These are phyloP conservation scores for Meta bourneti DNA, from an alignment of 2,888 invertebrate genomes.

Conservation along the genomic window DNA sequence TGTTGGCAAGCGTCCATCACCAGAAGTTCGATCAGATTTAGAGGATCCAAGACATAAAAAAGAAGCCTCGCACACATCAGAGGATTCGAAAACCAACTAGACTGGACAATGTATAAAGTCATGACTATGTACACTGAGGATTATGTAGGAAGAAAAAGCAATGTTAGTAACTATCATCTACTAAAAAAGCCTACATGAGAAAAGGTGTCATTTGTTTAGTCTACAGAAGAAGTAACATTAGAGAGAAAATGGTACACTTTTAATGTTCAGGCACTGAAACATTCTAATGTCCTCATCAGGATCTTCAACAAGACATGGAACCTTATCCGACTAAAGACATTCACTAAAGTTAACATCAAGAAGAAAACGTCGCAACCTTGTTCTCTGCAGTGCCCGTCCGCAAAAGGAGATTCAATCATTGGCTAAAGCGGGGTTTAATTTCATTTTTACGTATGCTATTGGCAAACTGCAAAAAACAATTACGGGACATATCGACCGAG, in stretches of 20 bases:
- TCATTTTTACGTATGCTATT: slow-evolving; percentile 15
- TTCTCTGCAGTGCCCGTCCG: not conserved
- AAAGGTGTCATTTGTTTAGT: slow-evolving; percentile 40
- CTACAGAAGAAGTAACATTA: slow-evolving; percentile 57
- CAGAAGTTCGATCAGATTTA: no score
- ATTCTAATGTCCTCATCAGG: slow-evolving; percentile 43
- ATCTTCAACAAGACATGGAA: slow-evolving; percentile 35
- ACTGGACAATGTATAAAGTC: slow-evolving; percentile 73
- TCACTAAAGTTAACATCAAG: slow-evolving; percentile 69
- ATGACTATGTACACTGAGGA: slow-evolving; percentile 58
- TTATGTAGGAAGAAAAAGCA: slow-evolving; percentile 56
- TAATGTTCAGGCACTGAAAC: slow-evolving; percentile 61
- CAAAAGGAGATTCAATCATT: slow-evolving; percentile 10
- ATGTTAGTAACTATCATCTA: slow-evolving; percentile 73
- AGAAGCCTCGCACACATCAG: no score
- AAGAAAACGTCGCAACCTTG: slow-evolving; percentile 39
- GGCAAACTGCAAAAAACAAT: slow-evolving; percentile 44
- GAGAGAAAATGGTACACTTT: slow-evolving; percentile 50
- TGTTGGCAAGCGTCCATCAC: no score
- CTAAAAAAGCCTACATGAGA: slow-evolving; percentile 70
- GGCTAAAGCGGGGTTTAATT: slow-evolving; percentile 22
- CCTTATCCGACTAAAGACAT: slow-evolving; percentile 50
- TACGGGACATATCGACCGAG: slow-evolving; percentile 25
- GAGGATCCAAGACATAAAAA: no score
- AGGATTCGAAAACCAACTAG: slow-evolving; percentile 4